Evolutionary conservation across 2,888 invertebrate species (phyloP).

Genomic region (Sialis fuliginosa): DNA sequence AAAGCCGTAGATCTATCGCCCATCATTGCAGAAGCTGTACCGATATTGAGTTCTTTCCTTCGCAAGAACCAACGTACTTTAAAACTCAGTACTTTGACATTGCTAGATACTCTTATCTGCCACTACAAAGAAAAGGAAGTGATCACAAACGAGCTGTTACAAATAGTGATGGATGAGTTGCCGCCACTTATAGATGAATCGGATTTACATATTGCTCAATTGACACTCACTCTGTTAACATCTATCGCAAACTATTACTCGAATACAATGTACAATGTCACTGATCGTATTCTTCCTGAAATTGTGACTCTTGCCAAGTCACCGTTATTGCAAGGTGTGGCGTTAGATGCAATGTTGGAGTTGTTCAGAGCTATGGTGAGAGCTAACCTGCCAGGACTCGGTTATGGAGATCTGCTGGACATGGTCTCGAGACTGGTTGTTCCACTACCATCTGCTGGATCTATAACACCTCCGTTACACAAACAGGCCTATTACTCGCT

Average conservation of each 20-base stretch:
- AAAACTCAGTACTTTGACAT: constrained; percentile 74
- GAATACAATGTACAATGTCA: constrained; percentile 54
- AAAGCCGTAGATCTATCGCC: constrained; percentile 67
- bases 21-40: constrained; percentile 76
- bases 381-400: constrained; percentile 61
- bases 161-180: constrained; percentile 67
- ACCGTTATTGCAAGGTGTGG: constrained; percentile 84
- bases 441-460: constrained; percentile 10
- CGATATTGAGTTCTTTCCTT: constrained; percentile 82
- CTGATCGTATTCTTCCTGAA: constrained; percentile 63
- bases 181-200: constrained; percentile 82
- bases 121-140: constrained; percentile 45
- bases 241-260: constrained; percentile 66
- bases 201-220: constrained; percentile 92
- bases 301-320: constrained; percentile 76
- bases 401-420: constrained; percentile 63
- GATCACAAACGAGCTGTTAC: constrained; percentile 30
- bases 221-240: constrained; percentile 67
- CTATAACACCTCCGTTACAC: constrained; percentile 21
- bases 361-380: constrained; percentile 84
- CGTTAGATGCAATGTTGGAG: constrained; percentile 76
- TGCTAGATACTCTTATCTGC: constrained; percentile 78
- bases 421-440: constrained; percentile 28
- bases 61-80: constrained; percentile 93
- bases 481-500: constrained; percentile 83